Base-by-base conservation (phyloP, 2,113 vertebrate species). In the Malurus elegans region DNA sequence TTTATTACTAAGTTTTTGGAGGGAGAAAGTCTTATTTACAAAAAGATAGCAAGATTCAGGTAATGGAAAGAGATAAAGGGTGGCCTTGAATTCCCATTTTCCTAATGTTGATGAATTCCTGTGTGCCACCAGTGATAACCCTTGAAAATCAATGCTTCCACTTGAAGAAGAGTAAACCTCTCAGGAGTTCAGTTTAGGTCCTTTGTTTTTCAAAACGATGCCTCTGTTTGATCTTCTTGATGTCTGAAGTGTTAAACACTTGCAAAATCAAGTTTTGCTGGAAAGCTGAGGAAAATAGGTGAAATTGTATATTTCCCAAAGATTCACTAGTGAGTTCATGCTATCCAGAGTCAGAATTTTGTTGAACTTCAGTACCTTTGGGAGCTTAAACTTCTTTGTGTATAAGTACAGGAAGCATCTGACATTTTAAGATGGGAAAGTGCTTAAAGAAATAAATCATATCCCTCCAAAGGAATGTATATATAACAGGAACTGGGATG, bases 401-500 rank as follows among this genome's bases (percentile, higher is more conserved):
- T 96, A 23, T 90, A 97, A 96, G 95, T 81, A 95, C 97, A 97
- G 97, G 97, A 98, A 98, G 92, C 87, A 80, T 93, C 76, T 93
- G 95, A 97, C 95, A 92, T 95, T 96, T 94, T 78, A 88, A 96
- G 86, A 88, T 96, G 95, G 94, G 93, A 96, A 97, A 97, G 86
- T 93, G 92, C 92, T 97, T 96, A 95, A 81, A 84, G 56, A 94
- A 95, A 89, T 95, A 92, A 80, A 93, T 93, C 92, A 96, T 83
- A 91, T 94, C 45, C 72, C 66, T 95, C 81, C 92, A 95, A 93
- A 97, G 92, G 95, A 97, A 94, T 95, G 95, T 95, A 89, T 74
- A 96, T 67, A 70, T 84, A 97, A 93, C 87, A 96, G 93, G 92
- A 95, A 94, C 90, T 81, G 86, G 88, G 88, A 85, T 84, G 87